These are phyloP conservation scores for Diarsia rubi DNA, from an alignment of 2,888 invertebrate species.

Conservation along the genomic window DNA sequence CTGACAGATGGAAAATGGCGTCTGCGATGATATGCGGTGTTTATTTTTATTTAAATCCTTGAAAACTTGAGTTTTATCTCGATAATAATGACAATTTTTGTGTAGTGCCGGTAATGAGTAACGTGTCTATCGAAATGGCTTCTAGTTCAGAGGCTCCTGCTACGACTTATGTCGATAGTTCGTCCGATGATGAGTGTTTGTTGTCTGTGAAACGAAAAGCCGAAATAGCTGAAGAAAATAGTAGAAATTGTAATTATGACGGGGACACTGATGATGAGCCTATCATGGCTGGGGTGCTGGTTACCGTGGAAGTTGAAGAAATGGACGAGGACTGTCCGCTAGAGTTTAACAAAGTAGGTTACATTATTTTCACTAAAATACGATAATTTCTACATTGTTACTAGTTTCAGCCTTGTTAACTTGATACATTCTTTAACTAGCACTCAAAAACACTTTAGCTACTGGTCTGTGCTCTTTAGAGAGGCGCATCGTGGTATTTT, in stretches of 20 bases:
- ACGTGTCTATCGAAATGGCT: constrained; percentile 58
- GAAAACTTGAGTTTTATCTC: constrained; percentile 53
- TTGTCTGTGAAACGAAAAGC: constrained; percentile 67
- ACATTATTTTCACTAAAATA: not conserved
- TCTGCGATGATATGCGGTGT: constrained; percentile 60
- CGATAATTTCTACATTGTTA: not conserved
- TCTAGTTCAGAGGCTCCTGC: constrained; percentile 51
- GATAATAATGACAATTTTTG: constrained; percentile 51
- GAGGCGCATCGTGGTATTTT: not conserved
- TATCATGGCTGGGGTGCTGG: constrained; percentile 67
- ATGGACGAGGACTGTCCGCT: constrained; percentile 64
- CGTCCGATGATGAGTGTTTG: constrained; percentile 72
- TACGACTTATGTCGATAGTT: constrained; percentile 64
- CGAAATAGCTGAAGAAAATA: constrained; percentile 48
- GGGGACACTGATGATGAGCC: constrained; percentile 67
- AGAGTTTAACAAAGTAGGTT: constrained; percentile 67
- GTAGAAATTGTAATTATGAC: constrained; percentile 44
- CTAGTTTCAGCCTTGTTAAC: not conserved
- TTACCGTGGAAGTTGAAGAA: constrained; percentile 72
- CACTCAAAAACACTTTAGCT: not conserved
- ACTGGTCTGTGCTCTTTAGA: constrained; percentile 8
- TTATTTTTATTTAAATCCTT: constrained; percentile 67
- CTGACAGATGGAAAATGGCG: constrained; percentile 69
- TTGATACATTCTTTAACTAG: constrained; percentile 20
- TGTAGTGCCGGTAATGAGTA: constrained; percentile 44